Conservation (phyloP, 2,797 vertebrate genomes). For the Sebastiscus tertius region DNA sequence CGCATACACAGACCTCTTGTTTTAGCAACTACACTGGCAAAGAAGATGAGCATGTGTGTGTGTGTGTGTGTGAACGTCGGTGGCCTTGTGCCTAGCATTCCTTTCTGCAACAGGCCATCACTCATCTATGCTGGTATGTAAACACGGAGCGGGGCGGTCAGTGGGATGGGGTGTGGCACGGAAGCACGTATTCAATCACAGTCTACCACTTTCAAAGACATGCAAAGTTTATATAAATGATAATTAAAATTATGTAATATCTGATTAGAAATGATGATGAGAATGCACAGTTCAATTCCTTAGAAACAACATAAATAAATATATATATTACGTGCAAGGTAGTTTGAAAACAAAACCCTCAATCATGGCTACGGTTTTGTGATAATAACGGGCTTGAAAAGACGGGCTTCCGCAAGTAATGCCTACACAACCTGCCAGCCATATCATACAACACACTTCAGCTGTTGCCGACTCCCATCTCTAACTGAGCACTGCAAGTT, state of each 20-base stretch:
- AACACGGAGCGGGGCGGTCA: conserved; percentile 65
- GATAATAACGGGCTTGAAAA: conserved; percentile 7
- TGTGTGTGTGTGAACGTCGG: conserved; percentile 20
- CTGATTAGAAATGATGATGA: too few relatives aligned
- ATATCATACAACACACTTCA: conserved; percentile 37
- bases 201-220: conserved; percentile 23
- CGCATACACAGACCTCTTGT: conserved; percentile 19
- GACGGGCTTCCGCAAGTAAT: neutral
- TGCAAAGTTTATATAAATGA: neutral
- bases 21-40: conserved; percentile 27
- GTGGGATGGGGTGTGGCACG: conserved; percentile 57
- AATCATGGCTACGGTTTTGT: conserved; percentile 1
- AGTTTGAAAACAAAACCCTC: conserved; percentile 16
- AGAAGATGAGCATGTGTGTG: conserved; percentile 23
- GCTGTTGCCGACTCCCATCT: conserved; percentile 40
- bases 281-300: neutral
- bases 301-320: neutral
- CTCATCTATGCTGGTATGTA: conserved; percentile 75
- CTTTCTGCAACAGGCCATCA: conserved; percentile 68
- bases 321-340: neutral
- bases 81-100: conserved; percentile 70
- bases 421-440: conserved; percentile 28
- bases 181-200: conserved; percentile 40
- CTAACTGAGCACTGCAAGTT: conserved; percentile 20
- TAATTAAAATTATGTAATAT: neutral